phyloP scores from a whole-genome alignment of 2,797 vertebrate genomes.

The Loriculus beryllinus region DNA sequence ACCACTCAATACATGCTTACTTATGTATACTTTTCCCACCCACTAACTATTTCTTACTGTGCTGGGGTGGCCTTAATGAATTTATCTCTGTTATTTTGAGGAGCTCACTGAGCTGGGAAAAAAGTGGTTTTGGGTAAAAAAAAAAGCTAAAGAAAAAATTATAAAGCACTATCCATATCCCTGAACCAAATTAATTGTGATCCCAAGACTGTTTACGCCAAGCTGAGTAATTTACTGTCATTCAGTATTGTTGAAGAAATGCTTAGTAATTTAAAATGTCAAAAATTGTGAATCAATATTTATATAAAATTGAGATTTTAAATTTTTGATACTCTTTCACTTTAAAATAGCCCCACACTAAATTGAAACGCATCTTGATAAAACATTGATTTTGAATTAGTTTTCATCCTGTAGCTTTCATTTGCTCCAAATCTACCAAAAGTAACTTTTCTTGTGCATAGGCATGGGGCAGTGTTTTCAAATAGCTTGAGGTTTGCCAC shows the following conservation, averaged over 20 bases:
- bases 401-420: constrained; percentile 18
- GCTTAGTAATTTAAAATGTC: constrained; percentile 35
- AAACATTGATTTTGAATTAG: constrained; percentile 3
- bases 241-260: neutral
- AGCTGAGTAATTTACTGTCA: constrained; percentile 11
- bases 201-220: neutral
- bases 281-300: constrained; percentile 8
- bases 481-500: constrained; percentile 35
- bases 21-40: neutral
- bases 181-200: neutral
- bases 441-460: constrained; percentile 25
- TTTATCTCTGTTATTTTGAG: neutral
- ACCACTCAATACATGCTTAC: neutral
- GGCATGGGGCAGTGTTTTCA: neutral
- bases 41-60: neutral
- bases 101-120: neutral
- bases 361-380: neutral
- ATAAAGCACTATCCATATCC: neutral
- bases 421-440: constrained; percentile 10
- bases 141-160: neutral
- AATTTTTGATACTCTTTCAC: constrained; percentile 23
- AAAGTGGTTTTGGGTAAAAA: neutral
- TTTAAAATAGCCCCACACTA: neutral
- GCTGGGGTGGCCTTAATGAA: neutral
- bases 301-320: constrained; percentile 40